A percentile compares a stretch with the other conserved stretches of the same genome.
These are phyloP conservation scores for Siphlonurus alternatus DNA, from an alignment of 2,888 invertebrate genomes.

Conservation along the genomic window DNA sequence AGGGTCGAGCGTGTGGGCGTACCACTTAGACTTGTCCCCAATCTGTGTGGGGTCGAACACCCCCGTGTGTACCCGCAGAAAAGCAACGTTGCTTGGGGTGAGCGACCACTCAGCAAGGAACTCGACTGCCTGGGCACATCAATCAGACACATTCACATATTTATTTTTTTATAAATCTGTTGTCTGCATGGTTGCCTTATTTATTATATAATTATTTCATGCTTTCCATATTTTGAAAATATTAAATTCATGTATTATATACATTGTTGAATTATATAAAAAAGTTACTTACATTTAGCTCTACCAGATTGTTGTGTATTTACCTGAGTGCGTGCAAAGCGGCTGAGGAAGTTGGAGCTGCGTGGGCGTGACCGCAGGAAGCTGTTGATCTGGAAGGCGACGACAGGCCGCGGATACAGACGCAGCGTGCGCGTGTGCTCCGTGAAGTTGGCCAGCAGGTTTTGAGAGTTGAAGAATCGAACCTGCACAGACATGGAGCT, in stretches of 20 bases:
- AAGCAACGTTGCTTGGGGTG: constrained; percentile 94
- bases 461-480: constrained; percentile 95
- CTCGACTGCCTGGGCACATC: constrained; percentile 65
- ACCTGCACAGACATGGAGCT: constrained; percentile 39
- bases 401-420: constrained; percentile 93
- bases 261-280: not conserved
- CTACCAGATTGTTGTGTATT: constrained; percentile 10
- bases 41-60: constrained; percentile 86
- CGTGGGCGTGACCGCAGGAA: constrained; percentile 86
- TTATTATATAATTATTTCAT: not conserved
- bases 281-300: too few species aligned
- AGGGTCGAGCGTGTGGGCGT: constrained; percentile 68
- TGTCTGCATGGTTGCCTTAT: not conserved
- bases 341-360: constrained; percentile 72
- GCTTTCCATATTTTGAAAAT: not conserved
- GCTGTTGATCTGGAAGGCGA: constrained; percentile 95
- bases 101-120: constrained; percentile 97
- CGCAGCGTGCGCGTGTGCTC: constrained; percentile 95
- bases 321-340: constrained; percentile 86
- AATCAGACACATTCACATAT: not conserved
- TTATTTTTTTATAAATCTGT: not conserved
- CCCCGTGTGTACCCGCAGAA: constrained; percentile 92
- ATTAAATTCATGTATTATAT: not conserved
- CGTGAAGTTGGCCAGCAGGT: constrained; percentile 89
- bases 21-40: constrained; percentile 98